Percentiles rank a stretch among this genome's conserved stretches.
Conservation (phyloP, 2,113 vertebrate species). For the Anthoscopus minutus region DNA sequence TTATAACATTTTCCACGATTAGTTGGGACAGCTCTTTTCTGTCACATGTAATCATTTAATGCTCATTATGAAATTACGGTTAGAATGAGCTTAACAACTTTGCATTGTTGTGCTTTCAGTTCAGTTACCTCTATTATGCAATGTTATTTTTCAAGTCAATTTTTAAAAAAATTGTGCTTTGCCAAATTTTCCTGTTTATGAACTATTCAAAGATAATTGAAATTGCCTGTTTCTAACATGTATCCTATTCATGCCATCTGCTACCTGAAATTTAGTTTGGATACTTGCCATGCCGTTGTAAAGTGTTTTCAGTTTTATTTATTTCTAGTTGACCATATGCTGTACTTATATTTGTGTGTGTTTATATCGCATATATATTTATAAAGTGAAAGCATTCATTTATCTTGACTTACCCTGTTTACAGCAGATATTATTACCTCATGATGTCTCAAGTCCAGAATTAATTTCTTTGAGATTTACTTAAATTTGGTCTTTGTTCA, state of each 20-base stretch:
- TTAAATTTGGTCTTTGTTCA: neutral
- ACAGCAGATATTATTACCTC: neutral
- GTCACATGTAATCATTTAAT: slow-evolving; percentile 27
- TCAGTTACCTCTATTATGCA: slow-evolving; percentile 1
- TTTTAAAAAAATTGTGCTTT: slow-evolving; percentile 16
- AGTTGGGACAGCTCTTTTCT: slow-evolving; percentile 30
- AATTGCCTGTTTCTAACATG: slow-evolving; percentile 59
- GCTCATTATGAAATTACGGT: slow-evolving; percentile 43
- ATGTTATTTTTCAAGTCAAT: slow-evolving; percentile 40
- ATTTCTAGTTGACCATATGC: slow-evolving; percentile 56
- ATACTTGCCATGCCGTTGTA: slow-evolving; percentile 50
- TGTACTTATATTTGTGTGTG: slow-evolving; percentile 27
- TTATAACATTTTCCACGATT: slow-evolving; percentile 10
- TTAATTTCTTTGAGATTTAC: neutral
- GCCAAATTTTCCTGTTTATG: slow-evolving; percentile 59
- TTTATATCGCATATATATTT: neutral
- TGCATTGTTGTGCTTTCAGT: slow-evolving; percentile 35
- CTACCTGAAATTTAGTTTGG: slow-evolving; percentile 66
- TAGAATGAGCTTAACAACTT: slow-evolving; percentile 34
- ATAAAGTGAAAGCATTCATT: neutral
- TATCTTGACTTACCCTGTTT: slow-evolving; percentile 2
- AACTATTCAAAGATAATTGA: slow-evolving; percentile 64
- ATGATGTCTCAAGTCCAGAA: neutral
- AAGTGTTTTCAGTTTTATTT: slow-evolving; percentile 61
- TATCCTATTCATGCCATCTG: slow-evolving; percentile 62